Base-by-base conservation (phyloP, 2,888 invertebrate species). In the Dysmachus trigonus region DNA sequence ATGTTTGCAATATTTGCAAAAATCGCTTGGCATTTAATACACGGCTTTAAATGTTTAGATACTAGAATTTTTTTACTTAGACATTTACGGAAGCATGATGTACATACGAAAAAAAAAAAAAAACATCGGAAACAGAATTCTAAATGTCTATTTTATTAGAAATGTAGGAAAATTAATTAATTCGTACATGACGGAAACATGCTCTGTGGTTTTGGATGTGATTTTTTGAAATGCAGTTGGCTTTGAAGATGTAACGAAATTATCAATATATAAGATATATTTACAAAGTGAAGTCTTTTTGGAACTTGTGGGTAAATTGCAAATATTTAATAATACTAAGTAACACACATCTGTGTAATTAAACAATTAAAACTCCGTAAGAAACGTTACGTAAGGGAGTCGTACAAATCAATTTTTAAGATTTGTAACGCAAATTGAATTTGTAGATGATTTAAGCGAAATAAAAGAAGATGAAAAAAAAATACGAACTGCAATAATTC, bases 21-120 rank as follows among this genome's bases (percentile, higher is more conserved):
- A 51, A 74, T 15, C 18, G 76, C 76, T 35, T 76, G 22, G 33
- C 38, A 22, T 76, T 76, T 35, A 76, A 76, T 13, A 35, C 76
- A 76, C 76, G 76, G 76, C 76, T 76, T 76, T 76, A 76, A 76
- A 76, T 76, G 76, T 76, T 33, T 76, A 76, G 76, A 38, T 8
- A 76, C 18, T 76, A 76, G 76, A n/a, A 35, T 13, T 76, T 76
- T 76, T 76, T 22, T 76, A 76, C 76, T 38, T 22, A 76, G 38
- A 13, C 7, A 76, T 18, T 62, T 62, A 62, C 62, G 62, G 8
- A 62, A 62, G 62, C 62, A 62, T 62, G 62, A 22, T 76, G 76
- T 76, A 35, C 76, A 74, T 76, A 35, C n/a, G n/a, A 51, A n/a
- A 41, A 41, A 41, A 41, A 8, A 31, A 31, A 31, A 31, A 51